Evolutionary conservation across 2,888 invertebrate genomes (phyloP).

Genomic region (Drosophila mimetica): DNA sequence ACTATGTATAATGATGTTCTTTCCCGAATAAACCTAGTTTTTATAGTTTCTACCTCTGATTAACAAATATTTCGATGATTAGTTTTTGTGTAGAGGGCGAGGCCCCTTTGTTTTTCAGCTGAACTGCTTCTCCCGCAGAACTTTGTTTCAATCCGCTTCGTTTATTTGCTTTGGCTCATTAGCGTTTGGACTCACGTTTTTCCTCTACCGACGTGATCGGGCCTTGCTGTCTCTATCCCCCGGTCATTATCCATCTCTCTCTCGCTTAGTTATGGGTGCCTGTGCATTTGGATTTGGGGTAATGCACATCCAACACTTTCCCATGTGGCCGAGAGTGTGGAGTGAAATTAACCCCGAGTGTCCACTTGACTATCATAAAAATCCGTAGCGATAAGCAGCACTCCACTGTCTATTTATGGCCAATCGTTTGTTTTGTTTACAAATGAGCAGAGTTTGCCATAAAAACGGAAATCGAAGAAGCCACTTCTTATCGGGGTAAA

Average conservation of each 20-base stretch:
- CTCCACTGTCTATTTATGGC: conserved; percentile 48
- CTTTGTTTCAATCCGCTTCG: conserved; percentile 29
- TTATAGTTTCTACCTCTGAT: no score
- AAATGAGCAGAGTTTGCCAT: conserved; percentile 23
- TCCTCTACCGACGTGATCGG: conserved; percentile 29
- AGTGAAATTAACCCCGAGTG: conserved; percentile 30
- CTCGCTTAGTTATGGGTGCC: not conserved
- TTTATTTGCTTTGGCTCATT: conserved; percentile 54
- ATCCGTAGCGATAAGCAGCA: conserved; percentile 45
- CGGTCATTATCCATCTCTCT: not conserved
- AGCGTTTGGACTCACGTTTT: conserved; percentile 60
- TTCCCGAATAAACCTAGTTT: no score
- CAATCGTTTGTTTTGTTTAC: conserved; percentile 34
- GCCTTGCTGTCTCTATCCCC: conserved; percentile 11
- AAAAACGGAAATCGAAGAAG: conserved; percentile 24
- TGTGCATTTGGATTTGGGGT: conserved; percentile 25
- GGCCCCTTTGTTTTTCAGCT: conserved; percentile 9
- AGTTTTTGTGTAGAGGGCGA: conserved; percentile 10
- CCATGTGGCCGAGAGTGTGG: not conserved
- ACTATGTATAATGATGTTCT: no score
- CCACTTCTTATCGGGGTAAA: conserved; percentile 43
- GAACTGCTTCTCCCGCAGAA: conserved; percentile 13
- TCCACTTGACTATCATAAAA: conserved; percentile 36
- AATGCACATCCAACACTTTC: conserved; percentile 35
- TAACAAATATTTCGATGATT: no score